Conservation (phyloP, 2,113 vertebrate genomes). For the Coracopsis vasa region DNA sequence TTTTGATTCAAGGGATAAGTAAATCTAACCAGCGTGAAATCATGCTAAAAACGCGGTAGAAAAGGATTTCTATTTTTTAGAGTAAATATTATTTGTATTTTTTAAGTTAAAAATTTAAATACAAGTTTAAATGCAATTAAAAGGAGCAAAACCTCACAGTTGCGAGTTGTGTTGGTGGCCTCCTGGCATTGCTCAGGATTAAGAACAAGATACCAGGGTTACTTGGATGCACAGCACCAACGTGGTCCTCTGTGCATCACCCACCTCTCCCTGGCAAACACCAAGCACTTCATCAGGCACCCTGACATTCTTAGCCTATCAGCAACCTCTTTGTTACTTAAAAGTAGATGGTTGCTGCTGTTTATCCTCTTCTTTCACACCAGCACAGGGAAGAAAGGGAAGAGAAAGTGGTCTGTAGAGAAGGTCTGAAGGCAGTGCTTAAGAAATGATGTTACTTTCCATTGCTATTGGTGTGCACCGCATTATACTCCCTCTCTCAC, state of each 20-base stretch:
- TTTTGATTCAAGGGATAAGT: not conserved
- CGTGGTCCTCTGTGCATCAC: rapidly evolving
- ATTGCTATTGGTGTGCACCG: not conserved
- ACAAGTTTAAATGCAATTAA: not conserved
- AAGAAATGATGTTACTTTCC: not conserved
- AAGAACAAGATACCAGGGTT: not conserved
- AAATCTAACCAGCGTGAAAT: not conserved
- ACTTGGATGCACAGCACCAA: not conserved
- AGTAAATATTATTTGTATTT: not conserved
- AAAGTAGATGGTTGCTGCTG: not conserved
- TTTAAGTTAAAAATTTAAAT: not conserved
- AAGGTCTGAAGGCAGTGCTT: not conserved
- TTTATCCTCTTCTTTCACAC: not conserved
- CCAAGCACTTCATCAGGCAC: not conserved
- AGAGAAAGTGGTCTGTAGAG: not conserved
- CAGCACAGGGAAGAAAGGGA: not conserved
- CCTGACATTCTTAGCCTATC: rapidly evolving
- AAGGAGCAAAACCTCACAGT: not conserved
- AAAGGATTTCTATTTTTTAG: not conserved
- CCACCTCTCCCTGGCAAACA: not conserved
- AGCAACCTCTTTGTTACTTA: not conserved
- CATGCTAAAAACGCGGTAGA: not conserved
- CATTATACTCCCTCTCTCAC: not conserved
- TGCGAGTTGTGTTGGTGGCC: not conserved
- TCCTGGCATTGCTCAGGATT: not conserved